A percentile compares a stretch with the other conserved stretches of the same genome.
Evolutionary conservation across 2,113 vertebrate species (phyloP).

Genomic region (Scalopus aquaticus): DNA sequence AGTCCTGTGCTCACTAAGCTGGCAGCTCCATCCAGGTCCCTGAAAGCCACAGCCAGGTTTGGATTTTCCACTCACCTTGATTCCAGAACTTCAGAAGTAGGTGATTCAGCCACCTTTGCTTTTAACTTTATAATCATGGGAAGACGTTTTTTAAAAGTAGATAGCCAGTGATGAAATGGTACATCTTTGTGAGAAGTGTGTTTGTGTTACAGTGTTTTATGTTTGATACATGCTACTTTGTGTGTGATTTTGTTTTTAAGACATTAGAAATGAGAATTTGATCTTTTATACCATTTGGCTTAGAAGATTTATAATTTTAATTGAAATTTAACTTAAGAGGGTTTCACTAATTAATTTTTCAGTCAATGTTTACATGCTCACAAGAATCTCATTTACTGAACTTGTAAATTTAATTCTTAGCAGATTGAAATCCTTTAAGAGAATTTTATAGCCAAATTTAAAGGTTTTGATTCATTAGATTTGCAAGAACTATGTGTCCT

Average conservation of each 20-base stretch:
- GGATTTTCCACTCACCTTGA: not conserved
- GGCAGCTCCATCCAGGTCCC: not conserved
- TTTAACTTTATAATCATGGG: not conserved
- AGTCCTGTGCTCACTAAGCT: too few species aligned
- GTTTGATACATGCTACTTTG: not conserved
- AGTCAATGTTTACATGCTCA: not conserved
- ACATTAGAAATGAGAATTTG: constrained; percentile 22
- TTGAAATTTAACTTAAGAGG: not conserved
- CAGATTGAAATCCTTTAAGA: constrained; percentile 20
- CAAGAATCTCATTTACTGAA: not conserved
- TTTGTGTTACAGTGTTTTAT: not conserved
- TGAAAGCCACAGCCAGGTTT: not conserved
- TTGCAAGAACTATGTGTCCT: not conserved
- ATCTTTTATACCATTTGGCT: not conserved
- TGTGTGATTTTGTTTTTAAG: constrained; percentile 16
- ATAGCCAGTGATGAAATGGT: not conserved
- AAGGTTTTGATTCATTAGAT: constrained; percentile 13
- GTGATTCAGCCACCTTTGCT: not conserved
- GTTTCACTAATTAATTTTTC: constrained; percentile 28
- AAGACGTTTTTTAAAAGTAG: not conserved
- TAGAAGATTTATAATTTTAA: constrained; percentile 42
- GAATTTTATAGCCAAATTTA: constrained; percentile 42
- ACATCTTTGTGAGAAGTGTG: not conserved
- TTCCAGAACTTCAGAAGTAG: not conserved
- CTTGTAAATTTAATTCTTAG: constrained; percentile 18